Evolutionary conservation across 2,797 vertebrate genomes (phyloP).

Genomic region (Notamacropus eugenii): DNA sequence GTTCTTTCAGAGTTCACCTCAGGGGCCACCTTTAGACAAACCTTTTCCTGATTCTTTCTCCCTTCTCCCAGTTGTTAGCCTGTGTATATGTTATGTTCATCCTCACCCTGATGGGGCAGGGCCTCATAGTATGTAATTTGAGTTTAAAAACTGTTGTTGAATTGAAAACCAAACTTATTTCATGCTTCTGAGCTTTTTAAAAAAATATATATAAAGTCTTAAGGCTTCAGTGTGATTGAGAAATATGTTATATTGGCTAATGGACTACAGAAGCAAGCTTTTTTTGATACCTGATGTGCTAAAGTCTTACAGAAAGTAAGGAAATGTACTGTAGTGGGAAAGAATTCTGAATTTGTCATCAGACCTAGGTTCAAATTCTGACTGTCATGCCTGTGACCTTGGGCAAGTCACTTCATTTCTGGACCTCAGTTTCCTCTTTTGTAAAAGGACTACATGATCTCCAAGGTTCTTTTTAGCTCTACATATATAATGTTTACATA

Average conservation of each 20-base stretch:
- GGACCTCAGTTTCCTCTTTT: background rate
- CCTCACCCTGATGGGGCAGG: background rate
- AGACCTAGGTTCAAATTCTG: background rate
- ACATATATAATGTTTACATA: background rate
- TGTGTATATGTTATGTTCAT: background rate
- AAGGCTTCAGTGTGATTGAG: conserved; percentile 37
- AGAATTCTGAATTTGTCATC: background rate
- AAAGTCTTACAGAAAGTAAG: conserved; percentile 31
- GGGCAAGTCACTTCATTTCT: background rate
- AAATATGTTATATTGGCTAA: conserved; percentile 18
- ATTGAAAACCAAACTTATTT: conserved; percentile 55
- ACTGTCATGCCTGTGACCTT: conserved; percentile 10
- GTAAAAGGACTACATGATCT: background rate
- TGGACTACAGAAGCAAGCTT: conserved; percentile 52
- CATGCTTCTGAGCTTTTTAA: conserved; percentile 46
- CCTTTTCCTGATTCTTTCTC: background rate
- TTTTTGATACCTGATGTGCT: conserved; percentile 46
- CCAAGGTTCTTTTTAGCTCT: background rate
- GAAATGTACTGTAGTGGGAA: conserved; percentile 38
- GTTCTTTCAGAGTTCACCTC: background rate
- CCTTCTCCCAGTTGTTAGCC: background rate
- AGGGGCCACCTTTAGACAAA: background rate
- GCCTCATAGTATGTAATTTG: background rate
- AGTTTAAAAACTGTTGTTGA: background rate
- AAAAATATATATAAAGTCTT: background rate